Evolutionary conservation across 2,888 invertebrate species (phyloP), one percentile per base, ranked within the genome.

Genomic region (Megamerina dolium): DNA sequence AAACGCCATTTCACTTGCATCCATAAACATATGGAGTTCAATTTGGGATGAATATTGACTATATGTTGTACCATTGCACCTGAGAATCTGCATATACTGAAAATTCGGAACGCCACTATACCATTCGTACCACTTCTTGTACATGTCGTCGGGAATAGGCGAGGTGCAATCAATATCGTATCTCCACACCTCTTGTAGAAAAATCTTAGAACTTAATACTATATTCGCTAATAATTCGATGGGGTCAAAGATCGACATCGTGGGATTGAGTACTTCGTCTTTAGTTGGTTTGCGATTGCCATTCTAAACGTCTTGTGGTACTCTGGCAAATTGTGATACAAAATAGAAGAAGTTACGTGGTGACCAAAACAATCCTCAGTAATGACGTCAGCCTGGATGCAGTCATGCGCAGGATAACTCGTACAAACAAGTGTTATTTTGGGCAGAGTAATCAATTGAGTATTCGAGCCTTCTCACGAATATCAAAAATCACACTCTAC

Each of bases 171-270:
- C n/a, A n/a, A n/a, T n/a, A n/a, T n/a, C n/a, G n/a, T n/a, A n/a
- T n/a, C n/a, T n/a, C 48, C 48, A 51, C 21, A 46, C 19, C 19
- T 44, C 43, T 19, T 48, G 48, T n/a, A 51, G 35, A 4, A 51
- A 26, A 17, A 48, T 43, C 34, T 51, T 48, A n/a, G n/a, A n/a
- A n/a, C n/a, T n/a, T 18, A 48, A 29, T 6, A 44, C 17, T 21
- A 44, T n/a, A 26, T 48, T 42, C 1, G 41, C 37, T 21, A 49
- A n/a, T 35, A 42, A 16, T 45, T n/a, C n/a, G n/a, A n/a, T n/a
- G n/a, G n/a, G n/a, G n/a, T n/a, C n/a, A n/a, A n/a, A n/a, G n/a
- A n/a, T 42, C 1, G 41, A 47, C 41, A 45, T 49, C 2, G 40
- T 35, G 3, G 47, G 17, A 23, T 45, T 37, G 4, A 33, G 31